Evolutionary conservation across 2,888 invertebrate genomes (phyloP), one percentile per base, ranked within the genome.

Genomic region (Eumacrocentrus americanus): DNA sequence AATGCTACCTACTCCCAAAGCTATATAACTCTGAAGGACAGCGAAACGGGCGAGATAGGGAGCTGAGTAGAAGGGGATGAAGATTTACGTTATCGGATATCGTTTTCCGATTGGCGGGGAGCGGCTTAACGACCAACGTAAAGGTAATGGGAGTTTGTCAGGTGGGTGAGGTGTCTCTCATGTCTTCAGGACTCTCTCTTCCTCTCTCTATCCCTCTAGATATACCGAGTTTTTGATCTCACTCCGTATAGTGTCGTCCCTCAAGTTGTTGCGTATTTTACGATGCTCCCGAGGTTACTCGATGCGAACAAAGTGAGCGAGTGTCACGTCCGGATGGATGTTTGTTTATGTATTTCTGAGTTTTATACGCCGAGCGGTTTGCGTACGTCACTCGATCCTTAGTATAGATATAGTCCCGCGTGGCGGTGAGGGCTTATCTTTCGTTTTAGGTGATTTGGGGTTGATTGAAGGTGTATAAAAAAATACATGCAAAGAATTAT

Each of bases 21-120:
- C 9, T 12, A 18, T 18, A 37, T 23, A 11, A 51, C 7, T 12
- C 34, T 35, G 51, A 20, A 38, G 51, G 37, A 18, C 38, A 20
- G 34, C 44, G 37, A 11, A 23, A n/a, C 18, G 40, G 14, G n/a
- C 55, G 54, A 20, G 14, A 48, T 51, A 44, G 55, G 56, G 47
- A 38, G 54, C 59, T 56, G 35, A 52, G 54, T 22, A 50, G 52
- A 55, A 40, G 35, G 29, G 46, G 38, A 44, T 44, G 64, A 68
- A 68, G 70, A 70, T 71, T 76, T 71, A 72, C 69, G 69, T 72
- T 74, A 74, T 75, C 69, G 72, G 71, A 73, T 75, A 74, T 75
- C 70, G 75, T 74, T 76, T 76, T 73, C 68, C 76, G 70, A 75
- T 75, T 72, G 69, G 68, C 67, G 63, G 64, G 63, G 61, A 63